Percentiles rank a stretch among this genome's conserved stretches.
Evolutionary conservation across 92 coral and sea anemone genomes (phyloP).

Genomic region (Porites lobata): DNA sequence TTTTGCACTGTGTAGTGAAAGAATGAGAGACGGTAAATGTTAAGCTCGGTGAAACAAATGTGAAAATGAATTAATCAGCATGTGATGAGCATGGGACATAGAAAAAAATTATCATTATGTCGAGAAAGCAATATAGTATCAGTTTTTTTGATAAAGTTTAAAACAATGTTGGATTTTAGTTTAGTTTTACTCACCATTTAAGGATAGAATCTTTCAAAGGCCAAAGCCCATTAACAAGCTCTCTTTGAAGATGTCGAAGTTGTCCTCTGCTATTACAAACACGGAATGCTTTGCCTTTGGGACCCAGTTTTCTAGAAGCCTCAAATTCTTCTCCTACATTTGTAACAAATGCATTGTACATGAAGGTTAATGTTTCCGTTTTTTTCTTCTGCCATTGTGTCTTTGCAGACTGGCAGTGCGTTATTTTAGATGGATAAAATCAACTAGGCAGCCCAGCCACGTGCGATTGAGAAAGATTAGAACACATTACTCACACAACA

Average conservation of each 20-base stretch:
- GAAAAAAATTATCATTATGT: too few relatives aligned
- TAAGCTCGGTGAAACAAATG: too few relatives aligned
- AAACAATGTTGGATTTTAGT: constrained; percentile 5
- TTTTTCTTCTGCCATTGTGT: not conserved
- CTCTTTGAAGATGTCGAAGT: not conserved
- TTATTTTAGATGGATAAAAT: not conserved
- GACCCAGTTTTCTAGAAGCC: constrained; percentile 37
- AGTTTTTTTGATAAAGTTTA: too few relatives aligned
- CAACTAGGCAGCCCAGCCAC: not conserved
- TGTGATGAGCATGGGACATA: too few relatives aligned
- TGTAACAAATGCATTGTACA: constrained; percentile 36
- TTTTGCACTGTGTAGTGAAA: too few relatives aligned
- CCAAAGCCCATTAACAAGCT: constrained; percentile 48
- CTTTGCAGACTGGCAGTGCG: not conserved
- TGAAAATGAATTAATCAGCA: too few relatives aligned
- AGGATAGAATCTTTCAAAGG: constrained; percentile 24
- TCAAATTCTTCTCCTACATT: constrained; percentile 38
- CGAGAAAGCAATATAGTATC: too few relatives aligned
- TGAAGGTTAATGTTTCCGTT: not conserved
- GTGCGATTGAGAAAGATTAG: not conserved
- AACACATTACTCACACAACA: not conserved
- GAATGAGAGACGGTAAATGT: too few relatives aligned
- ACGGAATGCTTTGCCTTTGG: constrained; percentile 42
- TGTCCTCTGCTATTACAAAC: constrained; percentile 24
- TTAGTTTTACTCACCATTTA: constrained; percentile 42